phyloP scores from a whole-genome alignment of 2,888 invertebrate genomes.

The Eupsilia transversa region DNA sequence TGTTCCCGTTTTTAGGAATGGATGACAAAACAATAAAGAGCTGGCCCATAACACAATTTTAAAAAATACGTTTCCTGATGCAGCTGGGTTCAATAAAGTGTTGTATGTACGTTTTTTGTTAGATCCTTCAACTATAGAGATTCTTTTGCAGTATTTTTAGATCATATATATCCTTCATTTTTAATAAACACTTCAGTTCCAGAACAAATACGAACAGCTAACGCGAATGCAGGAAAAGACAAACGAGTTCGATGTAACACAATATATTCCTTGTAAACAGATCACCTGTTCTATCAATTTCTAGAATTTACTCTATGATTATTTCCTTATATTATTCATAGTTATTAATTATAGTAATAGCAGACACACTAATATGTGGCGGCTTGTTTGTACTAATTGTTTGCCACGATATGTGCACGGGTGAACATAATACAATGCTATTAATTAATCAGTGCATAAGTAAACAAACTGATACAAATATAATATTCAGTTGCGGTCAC shows the following conservation, averaged over 20 bases:
- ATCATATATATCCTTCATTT: neutral
- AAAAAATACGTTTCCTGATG: neutral
- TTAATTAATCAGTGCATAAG: conserved; percentile 34
- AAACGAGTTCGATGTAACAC: neutral
- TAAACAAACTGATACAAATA: conserved; percentile 19
- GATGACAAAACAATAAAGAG: too few species aligned
- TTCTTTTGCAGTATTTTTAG: neutral
- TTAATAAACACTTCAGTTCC: neutral
- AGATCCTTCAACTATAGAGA: neutral
- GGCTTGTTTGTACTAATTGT: conserved; percentile 15
- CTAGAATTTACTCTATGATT: neutral
- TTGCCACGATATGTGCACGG: neutral
- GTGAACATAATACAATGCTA: conserved; percentile 21
- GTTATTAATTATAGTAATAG: conserved; percentile 5
- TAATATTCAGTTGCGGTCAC: neutral
- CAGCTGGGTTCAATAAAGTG: neutral
- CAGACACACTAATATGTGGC: neutral
- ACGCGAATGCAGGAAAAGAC: neutral
- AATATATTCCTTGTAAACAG: neutral
- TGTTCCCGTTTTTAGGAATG: neutral
- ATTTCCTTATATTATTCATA: conserved; percentile 2
- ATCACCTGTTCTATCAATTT: neutral
- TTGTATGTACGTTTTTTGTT: neutral
- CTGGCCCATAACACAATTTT: too few species aligned
- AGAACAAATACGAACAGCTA: neutral